Conservation (phyloP, 2,113 vertebrate species). For the Naja naja region DNA sequence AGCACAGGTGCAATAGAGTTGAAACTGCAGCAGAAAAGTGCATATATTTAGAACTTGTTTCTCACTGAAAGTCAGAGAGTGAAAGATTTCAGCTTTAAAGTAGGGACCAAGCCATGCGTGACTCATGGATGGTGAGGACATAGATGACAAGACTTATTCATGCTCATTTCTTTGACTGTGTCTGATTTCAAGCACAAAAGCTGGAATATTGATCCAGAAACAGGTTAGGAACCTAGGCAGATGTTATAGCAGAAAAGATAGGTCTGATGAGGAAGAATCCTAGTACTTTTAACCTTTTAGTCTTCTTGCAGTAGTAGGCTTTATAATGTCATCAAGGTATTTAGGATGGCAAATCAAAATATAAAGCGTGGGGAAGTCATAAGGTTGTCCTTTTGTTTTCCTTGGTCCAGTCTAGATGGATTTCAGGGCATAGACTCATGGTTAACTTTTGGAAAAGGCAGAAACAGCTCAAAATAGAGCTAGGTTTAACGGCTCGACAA, state of each 20-base stretch:
- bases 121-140: neutral
- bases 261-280: neutral
- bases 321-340: neutral
- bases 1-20: neutral
- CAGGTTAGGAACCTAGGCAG: neutral
- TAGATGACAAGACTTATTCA: neutral
- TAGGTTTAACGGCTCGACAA: neutral
- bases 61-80: neutral
- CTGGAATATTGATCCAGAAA: neutral
- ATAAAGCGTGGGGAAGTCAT: neutral
- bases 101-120: neutral
- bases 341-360: neutral
- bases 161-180: neutral
- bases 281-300: neutral
- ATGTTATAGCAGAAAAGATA: neutral
- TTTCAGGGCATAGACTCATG: neutral
- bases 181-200: neutral
- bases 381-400: neutral
- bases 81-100: neutral
- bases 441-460: neutral
- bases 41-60: neutral
- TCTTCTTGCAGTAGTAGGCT: neutral
- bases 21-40: neutral
- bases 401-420: neutral
- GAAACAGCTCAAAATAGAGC: neutral